Conservation (phyloP, 2,888 invertebrate genomes). For the Laspeyria flexula region DNA sequence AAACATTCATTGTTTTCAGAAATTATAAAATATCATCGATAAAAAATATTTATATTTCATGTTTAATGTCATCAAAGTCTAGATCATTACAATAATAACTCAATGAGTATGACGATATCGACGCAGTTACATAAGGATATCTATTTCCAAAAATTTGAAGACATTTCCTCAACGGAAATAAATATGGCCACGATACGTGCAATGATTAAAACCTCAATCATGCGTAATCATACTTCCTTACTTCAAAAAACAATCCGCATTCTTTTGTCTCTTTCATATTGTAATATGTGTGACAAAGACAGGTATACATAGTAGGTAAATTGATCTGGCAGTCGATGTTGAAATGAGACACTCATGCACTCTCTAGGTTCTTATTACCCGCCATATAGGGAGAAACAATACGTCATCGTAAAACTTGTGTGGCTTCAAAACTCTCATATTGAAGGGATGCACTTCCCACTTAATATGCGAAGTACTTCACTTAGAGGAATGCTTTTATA, state of each 20-base stretch:
- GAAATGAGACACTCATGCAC: slow-evolving; percentile 54
- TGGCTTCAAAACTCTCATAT: slow-evolving; percentile 50
- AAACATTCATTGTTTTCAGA: too few species aligned
- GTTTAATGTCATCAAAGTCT: too few species aligned
- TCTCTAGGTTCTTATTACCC: slow-evolving; percentile 54
- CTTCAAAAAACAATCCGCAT: slow-evolving; percentile 32
- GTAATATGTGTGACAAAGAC: slow-evolving; percentile 30
- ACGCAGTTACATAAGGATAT: slow-evolving; percentile 29
- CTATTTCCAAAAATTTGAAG: slow-evolving; percentile 23
- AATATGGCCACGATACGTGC: slow-evolving; percentile 44
- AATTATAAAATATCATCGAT: too few species aligned
- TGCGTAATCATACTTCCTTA: slow-evolving; percentile 28
- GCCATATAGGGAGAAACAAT: slow-evolving; percentile 58
- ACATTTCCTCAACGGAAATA: slow-evolving; percentile 47
- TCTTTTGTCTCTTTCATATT: slow-evolving; percentile 26
- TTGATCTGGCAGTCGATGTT: slow-evolving; percentile 50
- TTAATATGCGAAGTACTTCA: background rate
- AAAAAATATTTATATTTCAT: too few species aligned
- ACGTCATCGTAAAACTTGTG: slow-evolving; percentile 52
- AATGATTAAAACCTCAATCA: slow-evolving; percentile 36
- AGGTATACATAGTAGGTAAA: slow-evolving; percentile 45
- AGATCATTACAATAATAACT: slow-evolving; percentile 7
- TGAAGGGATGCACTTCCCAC: background rate
- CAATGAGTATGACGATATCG: slow-evolving; percentile 34
- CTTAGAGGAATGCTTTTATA: background rate